Evolutionary conservation across 2,888 invertebrate species (phyloP).

Genomic region (Hecatera dysodea): DNA sequence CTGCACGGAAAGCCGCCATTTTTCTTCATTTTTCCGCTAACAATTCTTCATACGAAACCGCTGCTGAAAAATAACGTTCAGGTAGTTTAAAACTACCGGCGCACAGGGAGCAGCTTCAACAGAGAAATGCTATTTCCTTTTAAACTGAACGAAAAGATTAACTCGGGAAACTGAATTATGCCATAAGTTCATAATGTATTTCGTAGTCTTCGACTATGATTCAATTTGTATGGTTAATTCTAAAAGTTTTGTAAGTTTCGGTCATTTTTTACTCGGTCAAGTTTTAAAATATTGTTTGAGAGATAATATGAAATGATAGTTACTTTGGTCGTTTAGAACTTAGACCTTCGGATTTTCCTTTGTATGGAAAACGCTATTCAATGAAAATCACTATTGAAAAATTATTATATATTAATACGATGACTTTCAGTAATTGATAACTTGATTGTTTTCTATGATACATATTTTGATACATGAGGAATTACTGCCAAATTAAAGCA

Average conservation of each 20-base stretch:
- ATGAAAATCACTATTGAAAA: too few relatives aligned
- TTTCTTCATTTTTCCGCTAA: constrained; percentile 12
- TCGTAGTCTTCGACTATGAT: constrained; percentile 49
- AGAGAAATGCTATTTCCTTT: constrained; percentile 53
- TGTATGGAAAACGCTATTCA: too few relatives aligned
- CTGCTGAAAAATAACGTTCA: constrained; percentile 39
- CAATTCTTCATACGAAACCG: constrained; percentile 30
- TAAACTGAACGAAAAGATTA: constrained; percentile 51
- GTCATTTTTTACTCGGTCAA: constrained; percentile 30
- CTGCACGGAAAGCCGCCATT: constrained; percentile 5
- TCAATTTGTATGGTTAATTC: constrained; percentile 60
- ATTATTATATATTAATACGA: too few relatives aligned
- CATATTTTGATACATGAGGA: too few relatives aligned
- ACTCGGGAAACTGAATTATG: constrained; percentile 57
- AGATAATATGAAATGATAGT: constrained; percentile 9
- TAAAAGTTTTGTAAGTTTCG: constrained; percentile 24
- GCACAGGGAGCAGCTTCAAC: constrained; percentile 24
- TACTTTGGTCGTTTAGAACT: neutral
- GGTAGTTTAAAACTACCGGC: constrained; percentile 41
- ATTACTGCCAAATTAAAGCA: too few relatives aligned
- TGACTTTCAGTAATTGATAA: too few relatives aligned
- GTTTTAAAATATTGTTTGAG: neutral
- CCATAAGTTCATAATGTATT: constrained; percentile 62
- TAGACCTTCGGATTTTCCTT: neutral
- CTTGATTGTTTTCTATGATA: too few relatives aligned